phyloP scores from a whole-genome alignment of 2,797 vertebrate species.

The Protonibea diacanthus region DNA sequence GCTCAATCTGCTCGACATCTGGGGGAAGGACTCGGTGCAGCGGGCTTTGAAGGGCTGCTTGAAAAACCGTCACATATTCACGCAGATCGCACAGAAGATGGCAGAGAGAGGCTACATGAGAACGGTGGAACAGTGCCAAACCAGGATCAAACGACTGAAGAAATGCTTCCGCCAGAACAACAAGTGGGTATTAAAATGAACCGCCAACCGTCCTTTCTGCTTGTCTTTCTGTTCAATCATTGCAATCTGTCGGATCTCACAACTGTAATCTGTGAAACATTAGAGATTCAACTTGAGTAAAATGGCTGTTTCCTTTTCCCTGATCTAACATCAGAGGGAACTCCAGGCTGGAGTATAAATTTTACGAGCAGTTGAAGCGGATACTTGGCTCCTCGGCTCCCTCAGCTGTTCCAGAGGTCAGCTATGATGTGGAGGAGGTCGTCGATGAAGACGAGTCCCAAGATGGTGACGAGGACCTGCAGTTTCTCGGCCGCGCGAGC shows the following conservation, averaged over 20 bases:
- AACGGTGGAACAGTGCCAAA: constrained; percentile 84
- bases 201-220: not conserved
- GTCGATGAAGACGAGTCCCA: constrained; percentile 70
- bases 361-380: constrained; percentile 75
- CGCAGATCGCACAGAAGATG: constrained; percentile 83
- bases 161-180: constrained; percentile 79
- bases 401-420: constrained; percentile 65
- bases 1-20: constrained; percentile 81
- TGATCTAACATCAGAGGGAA: constrained; percentile 59
- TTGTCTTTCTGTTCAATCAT: not conserved
- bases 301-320: not conserved
- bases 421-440: constrained; percentile 69
- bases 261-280: constrained; percentile 1
- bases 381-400: constrained; percentile 64
- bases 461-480: constrained; percentile 72
- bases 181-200: constrained; percentile 51
- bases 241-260: not conserved
- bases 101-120: constrained; percentile 78
- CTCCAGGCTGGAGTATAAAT: constrained; percentile 76
- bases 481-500: constrained; percentile 67
- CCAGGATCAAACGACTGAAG: constrained; percentile 84
- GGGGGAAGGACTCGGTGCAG: constrained; percentile 83
- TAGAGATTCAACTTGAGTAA: not conserved
- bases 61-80: constrained; percentile 84
- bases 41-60: constrained; percentile 80